Evolutionary conservation across 2,797 vertebrate genomes (phyloP).

Genomic region (Carcharodon carcharias): DNA sequence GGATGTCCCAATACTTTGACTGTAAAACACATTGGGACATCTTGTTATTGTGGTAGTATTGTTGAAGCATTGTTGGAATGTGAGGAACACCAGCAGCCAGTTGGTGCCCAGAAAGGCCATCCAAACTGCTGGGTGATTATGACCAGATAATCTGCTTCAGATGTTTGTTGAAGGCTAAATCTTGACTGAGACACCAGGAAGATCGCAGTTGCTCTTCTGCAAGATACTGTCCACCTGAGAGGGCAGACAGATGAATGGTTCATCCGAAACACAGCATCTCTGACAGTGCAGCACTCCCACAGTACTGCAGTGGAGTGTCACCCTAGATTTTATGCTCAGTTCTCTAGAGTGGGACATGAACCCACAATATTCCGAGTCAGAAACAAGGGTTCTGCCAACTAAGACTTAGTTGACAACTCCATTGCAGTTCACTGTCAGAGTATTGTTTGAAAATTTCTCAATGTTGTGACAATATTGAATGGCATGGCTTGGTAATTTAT

Average conservation of each 20-base stretch:
- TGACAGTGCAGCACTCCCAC: neutral
- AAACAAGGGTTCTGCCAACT: neutral
- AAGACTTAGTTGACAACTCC: neutral
- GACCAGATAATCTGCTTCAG: neutral
- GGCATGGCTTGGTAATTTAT: neutral
- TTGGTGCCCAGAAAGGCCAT: neutral
- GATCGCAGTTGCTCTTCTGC: neutral
- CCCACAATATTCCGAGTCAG: neutral
- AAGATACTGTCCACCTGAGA: neutral
- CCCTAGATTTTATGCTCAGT: neutral
- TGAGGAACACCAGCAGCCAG: neutral
- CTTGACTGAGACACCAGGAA: neutral
- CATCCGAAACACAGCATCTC: neutral
- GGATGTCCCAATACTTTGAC: too few species aligned
- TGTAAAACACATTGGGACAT: too few species aligned
- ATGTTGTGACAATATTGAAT: neutral
- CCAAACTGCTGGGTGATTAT: neutral
- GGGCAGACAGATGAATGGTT: neutral
- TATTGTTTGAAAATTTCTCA: neutral
- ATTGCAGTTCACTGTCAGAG: neutral
- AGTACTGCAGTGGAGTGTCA: neutral
- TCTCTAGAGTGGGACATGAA: neutral
- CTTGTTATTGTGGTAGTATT: too few species aligned
- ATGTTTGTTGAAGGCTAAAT: neutral
- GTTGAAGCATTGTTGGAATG: too few species aligned